Base-by-base conservation (phyloP, 2,888 invertebrate genomes). In the Tillus elongatus region DNA sequence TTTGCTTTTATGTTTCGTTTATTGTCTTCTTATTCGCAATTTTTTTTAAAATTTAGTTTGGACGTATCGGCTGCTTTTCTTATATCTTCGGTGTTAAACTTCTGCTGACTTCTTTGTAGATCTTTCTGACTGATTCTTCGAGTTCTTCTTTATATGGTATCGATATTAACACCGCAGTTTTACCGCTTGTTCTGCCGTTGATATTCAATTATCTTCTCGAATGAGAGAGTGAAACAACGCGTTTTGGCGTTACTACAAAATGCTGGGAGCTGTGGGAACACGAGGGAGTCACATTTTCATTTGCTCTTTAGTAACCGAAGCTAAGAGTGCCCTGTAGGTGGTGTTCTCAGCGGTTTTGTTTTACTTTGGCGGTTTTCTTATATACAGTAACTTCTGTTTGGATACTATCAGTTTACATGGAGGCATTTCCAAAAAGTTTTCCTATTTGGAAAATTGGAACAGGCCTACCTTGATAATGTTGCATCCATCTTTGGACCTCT, bases 311-410 rank as follows among this genome's bases (percentile, higher is more conserved):
- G 24, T 19, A 19, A 19, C n/a, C n/a, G 24, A n/a, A 19, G 6
- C 24, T 19, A 19, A n/a, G n/a, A 19, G 24, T 19, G n/a, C n/a
- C 24, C n/a, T n/a, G 24, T 19, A n/a, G n/a, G 24, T 19, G 24
- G 24, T 19, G 24, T 19, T 19, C 24, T 19, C 24, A n/a, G 24
- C 24, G 24, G 24, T 19, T n/a, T n/a, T n/a, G 24, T 19, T 19
- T n/a, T 19, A 19, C n/a, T 8, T 19, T 19, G 24, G 6, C 24
- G n/a, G 24, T 19, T 19, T 19, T 19, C 24, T 19, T 19, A n/a
- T 8, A 19, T 19, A 6, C 24, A 19, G 6, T 19, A 8, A 19
- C 24, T n/a, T 6, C 24, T 19, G 24, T 19, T 19, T 19, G n/a
- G 24, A 19, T 19, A 19, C 24, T 19, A 19, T 6, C 24, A 19